phyloP scores from a whole-genome alignment of 2,797 vertebrate species.

The Darevskia nairensis region DNA sequence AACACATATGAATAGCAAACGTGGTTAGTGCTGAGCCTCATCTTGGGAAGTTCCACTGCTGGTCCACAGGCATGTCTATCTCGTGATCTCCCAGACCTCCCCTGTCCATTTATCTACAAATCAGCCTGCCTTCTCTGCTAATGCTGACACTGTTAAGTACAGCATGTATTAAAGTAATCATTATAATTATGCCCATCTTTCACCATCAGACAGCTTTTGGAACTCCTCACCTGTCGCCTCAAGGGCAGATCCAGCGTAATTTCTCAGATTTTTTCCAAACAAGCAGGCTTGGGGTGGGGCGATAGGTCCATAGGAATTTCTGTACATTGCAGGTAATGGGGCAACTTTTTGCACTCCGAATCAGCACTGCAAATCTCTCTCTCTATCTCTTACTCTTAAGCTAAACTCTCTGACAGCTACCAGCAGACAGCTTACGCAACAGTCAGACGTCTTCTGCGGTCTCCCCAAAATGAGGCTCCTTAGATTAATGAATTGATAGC shows the following conservation, averaged over 20 bases:
- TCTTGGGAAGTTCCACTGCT: conserved; percentile 7
- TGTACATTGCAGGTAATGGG: conserved; percentile 34
- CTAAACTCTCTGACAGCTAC: neutral
- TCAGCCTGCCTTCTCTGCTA: conserved; percentile 43
- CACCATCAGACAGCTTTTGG: conserved; percentile 21
- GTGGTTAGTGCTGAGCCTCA: conserved; percentile 12
- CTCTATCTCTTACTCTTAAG: conserved; percentile 28
- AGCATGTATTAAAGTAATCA: conserved; percentile 63
- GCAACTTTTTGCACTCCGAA: conserved; percentile 50
- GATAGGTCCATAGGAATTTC: conserved; percentile 56
- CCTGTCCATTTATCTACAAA: conserved; percentile 43
- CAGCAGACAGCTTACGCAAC: conserved; percentile 8
- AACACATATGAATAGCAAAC: neutral
- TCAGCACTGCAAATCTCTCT: conserved; percentile 49
- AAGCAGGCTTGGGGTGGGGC: conserved; percentile 49
- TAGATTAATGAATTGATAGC: conserved; percentile 38
- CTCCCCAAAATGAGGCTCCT: conserved; percentile 20
- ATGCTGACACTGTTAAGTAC: conserved; percentile 16
- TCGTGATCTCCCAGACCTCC: conserved; percentile 45
- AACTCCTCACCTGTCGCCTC: conserved; percentile 68
- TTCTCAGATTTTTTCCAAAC: conserved; percentile 64
- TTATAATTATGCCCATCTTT: conserved; percentile 62
- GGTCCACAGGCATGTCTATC: neutral
- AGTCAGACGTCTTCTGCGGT: conserved; percentile 12
- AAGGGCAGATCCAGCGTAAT: conserved; percentile 51